These are phyloP conservation scores for Pleuronectes platessa DNA, from an alignment of 2,113 vertebrate genomes.

Conservation along the genomic window DNA sequence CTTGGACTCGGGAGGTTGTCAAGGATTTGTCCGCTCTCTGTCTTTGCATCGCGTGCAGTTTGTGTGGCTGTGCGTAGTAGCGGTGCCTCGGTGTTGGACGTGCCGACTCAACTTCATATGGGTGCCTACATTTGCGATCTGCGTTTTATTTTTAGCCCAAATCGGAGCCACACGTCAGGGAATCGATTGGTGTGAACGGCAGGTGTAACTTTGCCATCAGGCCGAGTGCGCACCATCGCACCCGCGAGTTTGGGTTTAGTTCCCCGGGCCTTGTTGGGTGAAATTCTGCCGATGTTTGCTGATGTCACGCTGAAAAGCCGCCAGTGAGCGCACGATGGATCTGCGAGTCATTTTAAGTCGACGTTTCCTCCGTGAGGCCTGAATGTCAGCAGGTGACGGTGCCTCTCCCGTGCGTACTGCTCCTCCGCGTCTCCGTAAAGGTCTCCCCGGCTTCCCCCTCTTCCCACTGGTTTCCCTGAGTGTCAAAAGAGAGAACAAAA, in stretches of 20 bases:
- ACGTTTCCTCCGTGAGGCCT: conserved; percentile 31
- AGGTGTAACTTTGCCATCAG: conserved; percentile 55
- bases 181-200: conserved; percentile 39
- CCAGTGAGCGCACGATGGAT: conserved; percentile 19
- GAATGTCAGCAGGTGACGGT: conserved; percentile 47
- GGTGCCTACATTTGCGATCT: conserved; percentile 55
- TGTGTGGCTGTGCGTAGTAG: conserved; percentile 6
- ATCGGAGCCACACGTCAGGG: conserved; percentile 38
- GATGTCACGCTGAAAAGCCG: conserved; percentile 15
- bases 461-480: conserved; percentile 46
- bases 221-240: conserved; percentile 33
- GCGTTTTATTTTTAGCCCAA: conserved; percentile 30
- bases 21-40: conserved; percentile 29
- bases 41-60: background rate
- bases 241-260: conserved; percentile 7
- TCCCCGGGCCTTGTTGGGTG: background rate
- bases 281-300: conserved; percentile 24
- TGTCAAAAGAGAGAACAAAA: conserved; percentile 64
- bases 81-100: background rate
- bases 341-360: background rate
- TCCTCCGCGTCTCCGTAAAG: conserved; percentile 50
- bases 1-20: conserved; percentile 43
- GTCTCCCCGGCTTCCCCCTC: conserved; percentile 53
- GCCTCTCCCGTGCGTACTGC: conserved; percentile 28
- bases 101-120: background rate